Evolutionary conservation across 35 echinoderm and acorn worm species (phyloP), one percentile per base, ranked within the genome.

Genomic region (Holothuria glaberrima): DNA sequence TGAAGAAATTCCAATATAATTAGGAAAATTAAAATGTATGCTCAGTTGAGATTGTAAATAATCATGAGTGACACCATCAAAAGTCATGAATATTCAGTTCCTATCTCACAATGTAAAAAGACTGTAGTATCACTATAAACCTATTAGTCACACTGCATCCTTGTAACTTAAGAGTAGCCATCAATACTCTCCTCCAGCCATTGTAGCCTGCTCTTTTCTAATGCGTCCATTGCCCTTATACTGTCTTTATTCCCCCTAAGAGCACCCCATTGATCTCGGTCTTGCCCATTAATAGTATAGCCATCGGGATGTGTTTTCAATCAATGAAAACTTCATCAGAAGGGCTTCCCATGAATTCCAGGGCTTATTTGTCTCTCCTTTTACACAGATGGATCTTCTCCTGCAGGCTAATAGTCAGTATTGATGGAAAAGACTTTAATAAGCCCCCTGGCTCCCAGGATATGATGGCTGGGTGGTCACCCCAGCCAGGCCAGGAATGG

Each of bases 71-170:
- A 41, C 36, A 41, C 36, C 2, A 7, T 41, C 36, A 41, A 41
- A 41, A 41, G 36, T 4, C 36, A 54, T 54, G 50, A 17, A 54
- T 54, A 54, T 54, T 54, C 50, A 54, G 50, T 54, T 54, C 50
- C 12, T 17, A 54, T 54, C 50, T 54, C 13, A 14, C 5, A 14
- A 17, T 54, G 50, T 54, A 5, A 54, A 9, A 54, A 54, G 10
- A 54, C 16, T 54, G 16, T 54, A 9, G 50, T 54, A 54, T 54
- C 50, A 69, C 66, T 30, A 69, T 69, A 75, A 41, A 38, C 31
- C 33, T 38, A 75, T 75, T 75, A 75, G 71, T 75, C 71, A 75
- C 71, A 75, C 28, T 75, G 33, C 44, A 75, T 75, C 71, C 71
- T 75, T 75, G 71, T 45, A 32, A 75, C 71, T 75, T 75, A 25